Conservation (phyloP, 2,797 vertebrate genomes). For the Ctenopoma kingsleyae region DNA sequence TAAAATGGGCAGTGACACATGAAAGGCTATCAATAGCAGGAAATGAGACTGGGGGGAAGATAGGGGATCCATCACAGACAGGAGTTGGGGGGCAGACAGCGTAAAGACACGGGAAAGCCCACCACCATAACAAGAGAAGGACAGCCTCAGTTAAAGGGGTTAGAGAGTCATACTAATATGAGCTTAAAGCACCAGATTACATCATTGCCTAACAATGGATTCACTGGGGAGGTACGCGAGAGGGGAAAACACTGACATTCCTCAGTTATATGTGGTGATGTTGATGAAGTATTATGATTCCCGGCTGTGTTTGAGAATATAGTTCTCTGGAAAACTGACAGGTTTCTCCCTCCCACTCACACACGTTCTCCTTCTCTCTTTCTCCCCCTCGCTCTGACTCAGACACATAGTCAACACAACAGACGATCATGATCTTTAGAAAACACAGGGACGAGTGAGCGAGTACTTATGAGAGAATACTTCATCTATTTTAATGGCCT, state of each 20-base stretch:
- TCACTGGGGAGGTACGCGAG: constrained; percentile 63
- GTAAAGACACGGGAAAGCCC: constrained; percentile 59
- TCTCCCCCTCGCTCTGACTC: constrained; percentile 32
- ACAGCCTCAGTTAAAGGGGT: constrained; percentile 57
- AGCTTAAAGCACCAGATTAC: constrained; percentile 78
- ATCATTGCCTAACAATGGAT: constrained; percentile 79
- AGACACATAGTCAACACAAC: constrained; percentile 35
- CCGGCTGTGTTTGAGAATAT: constrained; percentile 62
- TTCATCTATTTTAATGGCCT: constrained; percentile 79
- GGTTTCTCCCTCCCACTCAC: constrained; percentile 42
- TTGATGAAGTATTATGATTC: constrained; percentile 67
- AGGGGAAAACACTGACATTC: constrained; percentile 69
- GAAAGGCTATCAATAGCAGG: constrained; percentile 79
- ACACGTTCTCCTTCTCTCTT: constrained; percentile 11
- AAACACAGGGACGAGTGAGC: constrained; percentile 42
- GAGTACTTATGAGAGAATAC: constrained; percentile 60
- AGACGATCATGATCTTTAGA: constrained; percentile 57
- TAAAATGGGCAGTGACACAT: constrained; percentile 74
- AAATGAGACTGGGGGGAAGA: constrained; percentile 80
- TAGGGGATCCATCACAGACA: constrained; percentile 43
- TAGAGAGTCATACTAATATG: constrained; percentile 72
- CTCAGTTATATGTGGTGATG: constrained; percentile 65
- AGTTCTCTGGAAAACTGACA: constrained; percentile 62
- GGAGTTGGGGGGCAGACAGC: constrained; percentile 33
- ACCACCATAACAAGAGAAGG: constrained; percentile 63